Evolutionary conservation across 2,797 vertebrate species (phyloP).

Genomic region (Spea hammondii): DNA sequence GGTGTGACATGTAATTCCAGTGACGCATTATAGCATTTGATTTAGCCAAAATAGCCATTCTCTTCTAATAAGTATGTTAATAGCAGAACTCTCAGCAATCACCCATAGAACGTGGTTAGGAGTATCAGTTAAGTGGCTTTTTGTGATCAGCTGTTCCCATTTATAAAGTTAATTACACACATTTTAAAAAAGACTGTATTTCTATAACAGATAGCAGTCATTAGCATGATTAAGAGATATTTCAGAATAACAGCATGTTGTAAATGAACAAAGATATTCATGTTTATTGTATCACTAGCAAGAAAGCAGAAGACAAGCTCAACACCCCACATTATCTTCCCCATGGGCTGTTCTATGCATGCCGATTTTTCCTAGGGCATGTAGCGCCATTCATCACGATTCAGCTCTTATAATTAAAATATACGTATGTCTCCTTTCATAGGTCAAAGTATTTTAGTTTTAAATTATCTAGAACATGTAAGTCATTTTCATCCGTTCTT

Average conservation of each 20-base stretch:
- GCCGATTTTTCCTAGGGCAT: neutral
- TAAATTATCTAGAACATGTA: conserved; percentile 29
- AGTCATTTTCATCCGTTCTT: conserved; percentile 11
- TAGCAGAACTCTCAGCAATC: neutral
- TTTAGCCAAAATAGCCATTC: conserved; percentile 6
- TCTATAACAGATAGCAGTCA: conserved; percentile 23
- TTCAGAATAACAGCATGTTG: conserved; percentile 36
- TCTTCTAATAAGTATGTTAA: neutral
- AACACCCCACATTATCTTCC: neutral
- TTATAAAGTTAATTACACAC: conserved; percentile 36
- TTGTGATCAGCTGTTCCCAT: neutral
- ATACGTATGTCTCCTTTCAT: conserved; percentile 18
- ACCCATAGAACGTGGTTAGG: neutral
- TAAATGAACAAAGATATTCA: conserved; percentile 23
- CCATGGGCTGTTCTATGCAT: neutral
- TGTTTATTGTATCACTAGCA: neutral
- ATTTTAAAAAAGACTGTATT: conserved; percentile 19
- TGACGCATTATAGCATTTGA: conserved; percentile 17
- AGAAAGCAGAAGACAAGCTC: conserved; percentile 24
- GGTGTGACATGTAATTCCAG: neutral
- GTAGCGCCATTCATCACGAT: conserved; percentile 18
- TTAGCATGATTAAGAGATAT: conserved; percentile 38
- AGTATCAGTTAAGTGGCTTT: conserved; percentile 6
- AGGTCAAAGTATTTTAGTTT: conserved; percentile 29
- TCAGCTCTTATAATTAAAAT: conserved; percentile 10